Percentiles rank a stretch among this genome's conserved stretches.
These are phyloP conservation scores for Leptinotarsa defecta DNA, from an alignment of 1,140 invertebrate genomes.

Conservation along the genomic window DNA sequence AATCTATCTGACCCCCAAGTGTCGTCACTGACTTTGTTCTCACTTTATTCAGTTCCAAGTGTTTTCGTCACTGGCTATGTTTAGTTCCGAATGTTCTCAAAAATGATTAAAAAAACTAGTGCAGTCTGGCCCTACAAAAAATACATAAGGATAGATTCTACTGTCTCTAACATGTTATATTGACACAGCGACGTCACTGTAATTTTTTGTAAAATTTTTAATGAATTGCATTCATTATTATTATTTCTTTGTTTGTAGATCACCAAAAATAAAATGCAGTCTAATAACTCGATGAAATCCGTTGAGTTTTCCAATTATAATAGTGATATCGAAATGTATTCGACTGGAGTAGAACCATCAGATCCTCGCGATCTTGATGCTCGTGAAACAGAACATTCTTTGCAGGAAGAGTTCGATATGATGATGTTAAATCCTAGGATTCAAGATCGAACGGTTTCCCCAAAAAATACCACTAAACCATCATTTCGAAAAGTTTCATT, in stretches of 20 bases:
- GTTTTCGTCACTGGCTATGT: no score
- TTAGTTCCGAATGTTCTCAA: no score
- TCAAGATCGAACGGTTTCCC: slow-evolving; percentile 38
- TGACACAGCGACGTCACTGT: no score
- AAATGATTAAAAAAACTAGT: no score
- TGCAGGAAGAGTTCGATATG: slow-evolving; percentile 55
- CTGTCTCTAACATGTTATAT: no score
- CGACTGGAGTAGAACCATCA: slow-evolving; percentile 70
- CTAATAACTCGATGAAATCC: slow-evolving; percentile 35
- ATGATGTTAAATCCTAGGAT: slow-evolving; percentile 52
- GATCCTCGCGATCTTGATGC: slow-evolving; percentile 69
- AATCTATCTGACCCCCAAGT: no score
- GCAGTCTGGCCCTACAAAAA: no score
- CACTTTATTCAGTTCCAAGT: no score
- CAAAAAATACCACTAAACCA: slow-evolving; percentile 42
- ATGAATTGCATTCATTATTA: no score
- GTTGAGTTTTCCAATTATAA: slow-evolving; percentile 43
- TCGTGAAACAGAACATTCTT: slow-evolving; percentile 46
- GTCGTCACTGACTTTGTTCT: no score
- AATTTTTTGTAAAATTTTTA: no score
- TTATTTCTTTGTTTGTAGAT: slow-evolving; percentile 30
- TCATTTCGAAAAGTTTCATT: slow-evolving; percentile 57
- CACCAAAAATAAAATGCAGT: slow-evolving; percentile 31
- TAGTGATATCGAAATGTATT: slow-evolving; percentile 61
- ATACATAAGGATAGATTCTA: no score